Conservation (phyloP, 2,888 invertebrate genomes). For the Microchrysa polita region DNA sequence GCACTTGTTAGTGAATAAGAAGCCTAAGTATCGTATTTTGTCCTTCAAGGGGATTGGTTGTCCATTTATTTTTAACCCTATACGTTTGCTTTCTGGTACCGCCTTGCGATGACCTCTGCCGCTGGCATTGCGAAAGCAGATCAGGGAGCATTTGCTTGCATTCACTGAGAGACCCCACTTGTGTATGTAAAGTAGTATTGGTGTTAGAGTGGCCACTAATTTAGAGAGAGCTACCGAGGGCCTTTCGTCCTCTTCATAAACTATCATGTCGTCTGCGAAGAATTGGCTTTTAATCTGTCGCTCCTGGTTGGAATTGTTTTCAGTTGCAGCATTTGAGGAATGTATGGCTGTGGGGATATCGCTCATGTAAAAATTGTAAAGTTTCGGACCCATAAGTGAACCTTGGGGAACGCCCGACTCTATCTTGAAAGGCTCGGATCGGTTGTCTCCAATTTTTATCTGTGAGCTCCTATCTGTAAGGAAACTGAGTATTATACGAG, state of each 20-base stretch:
- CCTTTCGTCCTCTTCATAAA: not conserved
- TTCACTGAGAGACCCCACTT: constrained; percentile 16
- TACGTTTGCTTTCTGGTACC: constrained; percentile 16
- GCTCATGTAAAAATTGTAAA: constrained; percentile 34
- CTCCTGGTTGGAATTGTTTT: not conserved
- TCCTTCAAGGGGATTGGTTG: not conserved
- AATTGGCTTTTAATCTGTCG: too few species aligned
- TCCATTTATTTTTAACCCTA: not conserved
- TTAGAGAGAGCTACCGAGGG: not conserved
- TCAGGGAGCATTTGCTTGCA: constrained; percentile 10
- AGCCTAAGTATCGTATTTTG: constrained; percentile 15
- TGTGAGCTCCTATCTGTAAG: too few species aligned
- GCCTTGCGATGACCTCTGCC: not conserved
- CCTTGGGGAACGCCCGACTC: constrained; percentile 35
- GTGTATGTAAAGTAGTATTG: not conserved
- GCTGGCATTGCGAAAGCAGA: constrained; percentile 36
- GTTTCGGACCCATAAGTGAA: constrained; percentile 24
- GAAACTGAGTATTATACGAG: too few species aligned
- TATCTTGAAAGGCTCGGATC: too few species aligned
- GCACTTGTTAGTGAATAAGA: not conserved
- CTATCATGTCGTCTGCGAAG: constrained; percentile 33
- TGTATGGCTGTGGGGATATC: not conserved
- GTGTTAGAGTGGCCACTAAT: not conserved
- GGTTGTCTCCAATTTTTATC: too few species aligned
- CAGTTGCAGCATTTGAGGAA: not conserved